A percentile compares a stretch with the other conserved stretches of the same genome.
Conservation (phyloP, 1,140 invertebrate genomes). For the Solenopsis fugax region DNA sequence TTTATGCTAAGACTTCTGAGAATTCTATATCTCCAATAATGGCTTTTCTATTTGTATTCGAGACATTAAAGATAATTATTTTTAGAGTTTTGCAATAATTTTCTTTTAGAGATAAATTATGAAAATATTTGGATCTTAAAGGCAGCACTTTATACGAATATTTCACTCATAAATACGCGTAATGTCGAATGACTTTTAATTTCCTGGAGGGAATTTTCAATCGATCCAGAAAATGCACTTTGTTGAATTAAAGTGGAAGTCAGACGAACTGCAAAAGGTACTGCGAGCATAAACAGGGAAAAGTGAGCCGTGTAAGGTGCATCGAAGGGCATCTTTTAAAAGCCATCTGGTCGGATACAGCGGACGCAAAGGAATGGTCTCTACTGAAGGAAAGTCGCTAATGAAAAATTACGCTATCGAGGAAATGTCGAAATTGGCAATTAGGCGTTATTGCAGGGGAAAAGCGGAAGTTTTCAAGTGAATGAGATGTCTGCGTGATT, state of each 20-base stretch:
- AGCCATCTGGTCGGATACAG: neutral
- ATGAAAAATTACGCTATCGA: slow-evolving; percentile 48
- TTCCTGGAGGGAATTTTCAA: slow-evolving; percentile 36
- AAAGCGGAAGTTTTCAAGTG: slow-evolving; percentile 6
- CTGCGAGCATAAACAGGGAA: neutral
- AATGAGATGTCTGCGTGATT: neutral
- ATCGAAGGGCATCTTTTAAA: slow-evolving; percentile 9
- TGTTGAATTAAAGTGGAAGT: neutral
- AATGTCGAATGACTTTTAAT: slow-evolving; percentile 28
- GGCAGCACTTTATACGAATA: neutral
- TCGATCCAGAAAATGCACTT: neutral
- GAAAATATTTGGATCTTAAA: neutral
- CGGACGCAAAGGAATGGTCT: neutral
- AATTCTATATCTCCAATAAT: neutral
- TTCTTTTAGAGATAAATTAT: neutral
- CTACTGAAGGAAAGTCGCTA: slow-evolving; percentile 5
- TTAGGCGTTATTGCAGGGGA: slow-evolving; percentile 5
- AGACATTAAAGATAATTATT: neutral
- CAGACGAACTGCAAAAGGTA: neutral
- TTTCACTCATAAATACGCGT: neutral
- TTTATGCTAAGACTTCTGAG: neutral
- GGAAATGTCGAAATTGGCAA: slow-evolving; percentile 36
- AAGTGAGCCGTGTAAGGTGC: neutral
- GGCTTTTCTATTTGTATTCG: neutral
- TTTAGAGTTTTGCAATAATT: neutral